Conservation (phyloP, 2,888 invertebrate species). For the Neelides folsomi region DNA sequence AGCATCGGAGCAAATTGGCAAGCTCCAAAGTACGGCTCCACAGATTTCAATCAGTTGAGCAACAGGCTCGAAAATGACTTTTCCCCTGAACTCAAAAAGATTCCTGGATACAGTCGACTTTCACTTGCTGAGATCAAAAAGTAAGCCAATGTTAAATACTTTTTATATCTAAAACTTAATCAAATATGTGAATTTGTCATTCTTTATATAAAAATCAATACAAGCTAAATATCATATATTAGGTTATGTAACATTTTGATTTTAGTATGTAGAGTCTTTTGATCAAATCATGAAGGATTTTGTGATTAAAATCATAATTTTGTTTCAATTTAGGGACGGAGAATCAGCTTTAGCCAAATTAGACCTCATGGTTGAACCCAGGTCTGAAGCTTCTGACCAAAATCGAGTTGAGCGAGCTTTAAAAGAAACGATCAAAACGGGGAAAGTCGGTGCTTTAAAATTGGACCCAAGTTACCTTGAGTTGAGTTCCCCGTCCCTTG, state of each 20-base stretch:
- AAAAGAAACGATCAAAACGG: constrained; percentile 54
- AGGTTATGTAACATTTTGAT: not conserved
- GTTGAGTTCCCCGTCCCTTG: constrained; percentile 28
- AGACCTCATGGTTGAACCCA: constrained; percentile 57
- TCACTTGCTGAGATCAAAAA: constrained; percentile 54
- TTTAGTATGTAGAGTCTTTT: not conserved
- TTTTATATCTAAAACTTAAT: not conserved
- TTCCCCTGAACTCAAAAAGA: constrained; percentile 46
- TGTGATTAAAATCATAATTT: constrained; percentile 4
- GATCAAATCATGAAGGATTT: too few relatives aligned
- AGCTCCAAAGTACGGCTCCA: constrained; percentile 56
- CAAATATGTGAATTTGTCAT: too few relatives aligned
- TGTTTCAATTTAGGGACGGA: constrained; percentile 40
- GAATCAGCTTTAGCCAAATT: constrained; percentile 63
- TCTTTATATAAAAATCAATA: not conserved
- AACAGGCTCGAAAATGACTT: constrained; percentile 52
- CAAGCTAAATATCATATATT: not conserved
- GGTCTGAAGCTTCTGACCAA: constrained; percentile 41
- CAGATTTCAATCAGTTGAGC: constrained; percentile 58
- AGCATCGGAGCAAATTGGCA: constrained; percentile 62
- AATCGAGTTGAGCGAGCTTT: constrained; percentile 46
- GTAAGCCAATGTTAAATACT: constrained; percentile 34
- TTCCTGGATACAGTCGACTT: constrained; percentile 60
- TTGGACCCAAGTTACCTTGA: constrained; percentile 69
- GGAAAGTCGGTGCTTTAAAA: constrained; percentile 61